Percentiles rank a stretch among this genome's conserved stretches.
phyloP scores from a whole-genome alignment of 1,140 invertebrate genomes.

The Macrosteles quadrilineatus region DNA sequence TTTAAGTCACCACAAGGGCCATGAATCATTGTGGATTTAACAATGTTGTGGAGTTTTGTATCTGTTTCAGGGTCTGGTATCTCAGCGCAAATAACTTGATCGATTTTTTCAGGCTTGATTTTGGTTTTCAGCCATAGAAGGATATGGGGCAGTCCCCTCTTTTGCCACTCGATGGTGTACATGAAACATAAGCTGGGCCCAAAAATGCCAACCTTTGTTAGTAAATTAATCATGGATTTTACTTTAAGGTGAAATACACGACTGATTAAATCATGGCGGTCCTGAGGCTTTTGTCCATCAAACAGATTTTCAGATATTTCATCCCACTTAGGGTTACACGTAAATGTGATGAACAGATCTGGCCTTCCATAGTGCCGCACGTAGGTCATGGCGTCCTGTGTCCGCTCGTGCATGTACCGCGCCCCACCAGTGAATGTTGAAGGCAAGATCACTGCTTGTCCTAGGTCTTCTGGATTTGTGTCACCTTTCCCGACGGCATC shows the following conservation, averaged over 20 bases:
- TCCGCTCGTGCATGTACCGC: constrained; percentile 53
- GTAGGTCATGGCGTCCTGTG: constrained; percentile 55
- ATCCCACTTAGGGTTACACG: constrained; percentile 55
- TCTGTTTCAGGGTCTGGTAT: constrained; percentile 54
- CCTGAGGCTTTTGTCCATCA: constrained; percentile 42
- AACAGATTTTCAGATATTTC: constrained; percentile 43
- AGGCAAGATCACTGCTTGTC: constrained; percentile 45
- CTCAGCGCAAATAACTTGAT: constrained; percentile 57
- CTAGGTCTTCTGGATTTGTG: constrained; percentile 27
- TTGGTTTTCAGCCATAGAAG: constrained; percentile 53
- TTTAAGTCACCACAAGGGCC: constrained; percentile 56
- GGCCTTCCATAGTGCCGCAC: constrained; percentile 51
- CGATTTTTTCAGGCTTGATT: constrained; percentile 56
- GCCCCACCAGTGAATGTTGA: constrained; percentile 49
- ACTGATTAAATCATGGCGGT: constrained; percentile 36
- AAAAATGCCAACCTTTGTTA: constrained; percentile 43
- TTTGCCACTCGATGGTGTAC: constrained; percentile 57
- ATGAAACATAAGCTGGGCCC: constrained; percentile 48
- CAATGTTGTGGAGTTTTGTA: constrained; percentile 49
- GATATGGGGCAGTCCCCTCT: constrained; percentile 51
- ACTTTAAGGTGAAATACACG: constrained; percentile 37
- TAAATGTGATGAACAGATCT: constrained; percentile 52
- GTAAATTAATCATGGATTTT: constrained; percentile 30
- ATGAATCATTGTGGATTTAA: constrained; percentile 56
- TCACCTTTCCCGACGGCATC: background rate